Evolutionary conservation across 2,797 vertebrate species (phyloP).

Genomic region (Columba guinea): DNA sequence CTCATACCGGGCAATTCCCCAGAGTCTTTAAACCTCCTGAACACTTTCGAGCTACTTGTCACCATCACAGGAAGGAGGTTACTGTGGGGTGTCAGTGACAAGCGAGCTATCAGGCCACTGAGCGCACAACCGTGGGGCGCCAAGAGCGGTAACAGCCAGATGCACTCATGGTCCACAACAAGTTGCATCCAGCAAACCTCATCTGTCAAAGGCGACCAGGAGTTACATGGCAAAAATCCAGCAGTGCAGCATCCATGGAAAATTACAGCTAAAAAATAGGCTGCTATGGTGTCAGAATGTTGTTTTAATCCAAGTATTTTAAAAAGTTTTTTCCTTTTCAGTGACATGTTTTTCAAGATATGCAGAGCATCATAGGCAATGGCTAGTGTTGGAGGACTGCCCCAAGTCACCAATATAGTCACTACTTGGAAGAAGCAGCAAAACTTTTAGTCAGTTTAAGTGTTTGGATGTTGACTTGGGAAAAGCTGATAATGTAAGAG

Average conservation of each 20-base stretch:
- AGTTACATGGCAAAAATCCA: not conserved
- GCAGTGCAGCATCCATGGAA: not conserved
- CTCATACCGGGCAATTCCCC: not conserved
- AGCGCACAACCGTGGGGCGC: fast-evolving
- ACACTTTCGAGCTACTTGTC: not conserved
- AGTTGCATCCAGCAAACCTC: not conserved
- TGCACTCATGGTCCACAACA: not conserved
- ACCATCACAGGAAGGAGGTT: not conserved
- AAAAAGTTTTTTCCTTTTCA: not conserved
- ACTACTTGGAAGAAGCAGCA: not conserved
- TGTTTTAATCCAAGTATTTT: constrained; percentile 15
- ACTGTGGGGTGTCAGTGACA: not conserved
- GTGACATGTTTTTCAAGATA: constrained; percentile 27
- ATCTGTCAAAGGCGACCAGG: not conserved
- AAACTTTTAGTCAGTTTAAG: not conserved
- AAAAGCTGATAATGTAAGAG: not conserved
- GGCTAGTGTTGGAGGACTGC: not conserved
- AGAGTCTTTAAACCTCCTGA: not conserved
- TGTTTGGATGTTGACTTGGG: not conserved
- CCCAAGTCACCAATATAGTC: not conserved
- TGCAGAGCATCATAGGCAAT: not conserved
- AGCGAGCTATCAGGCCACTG: not conserved
- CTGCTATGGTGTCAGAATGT: not conserved
- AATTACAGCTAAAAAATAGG: constrained; percentile 31
- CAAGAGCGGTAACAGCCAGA: not conserved